Evolutionary conservation across 2,888 invertebrate species (phyloP), one percentile per base, ranked within the genome.

Genomic region (Electrophaes corylata): DNA sequence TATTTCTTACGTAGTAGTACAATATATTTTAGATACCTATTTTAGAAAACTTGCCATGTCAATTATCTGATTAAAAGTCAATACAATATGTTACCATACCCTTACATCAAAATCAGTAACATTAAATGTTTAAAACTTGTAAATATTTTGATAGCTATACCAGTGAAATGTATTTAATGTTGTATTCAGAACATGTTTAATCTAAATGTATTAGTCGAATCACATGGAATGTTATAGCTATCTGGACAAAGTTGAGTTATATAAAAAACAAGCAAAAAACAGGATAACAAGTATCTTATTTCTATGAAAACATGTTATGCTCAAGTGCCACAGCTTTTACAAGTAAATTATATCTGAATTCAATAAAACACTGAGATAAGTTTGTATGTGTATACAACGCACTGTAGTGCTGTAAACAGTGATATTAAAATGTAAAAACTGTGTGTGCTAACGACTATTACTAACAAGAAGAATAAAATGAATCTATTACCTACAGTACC

Each of bases 401-500:
- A 77, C 66, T 39, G 35, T 33, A 52, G 64, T 64, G 66, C 58
- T 71, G 60, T 65, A 75, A 71, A 62, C 60, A 67, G 72, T 75
- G 60, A 56, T 43, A 55, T 72, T 69, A 66, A 78, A 81, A 80
- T 83, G 83, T 86, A 86, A 87, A 86, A 88, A 86, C 86, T 86
- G 87, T 87, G 88, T 67, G 84, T 86, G 84, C 82, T 83, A 79
- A 78, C 62, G 67, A 69, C 75, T 80, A 80, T 76, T 67, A 79
- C 66, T 71, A 73, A 73, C 67, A 73, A 74, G 67, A 74, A 70
- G 73, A 72, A 70, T 56, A 62, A 60, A 62, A 65, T 60, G 60
- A 60, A 65, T 65, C 72, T 81, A 81, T 67, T 78, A 77, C 84
- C 86, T 87, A 84, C 79, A 82, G 74, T 88, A 88, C 86, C 88